Evolutionary conservation across 1,140 invertebrate species (phyloP), one percentile per base, ranked within the genome.

Genomic region (Drosophila parvula): DNA sequence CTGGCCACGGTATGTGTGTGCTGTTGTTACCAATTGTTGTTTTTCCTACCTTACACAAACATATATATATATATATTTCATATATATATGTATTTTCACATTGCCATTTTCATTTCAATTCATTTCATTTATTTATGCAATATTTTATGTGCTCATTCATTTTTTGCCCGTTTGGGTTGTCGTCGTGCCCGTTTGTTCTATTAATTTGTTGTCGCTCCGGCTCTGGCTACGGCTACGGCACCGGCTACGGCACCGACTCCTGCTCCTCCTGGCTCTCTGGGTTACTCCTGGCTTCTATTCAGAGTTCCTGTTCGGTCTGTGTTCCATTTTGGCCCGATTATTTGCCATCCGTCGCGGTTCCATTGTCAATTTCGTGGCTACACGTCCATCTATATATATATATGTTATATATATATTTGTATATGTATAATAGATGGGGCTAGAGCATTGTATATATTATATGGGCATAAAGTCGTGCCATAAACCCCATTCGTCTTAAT

Each of bases 51-150:
- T 38, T 51, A 65, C 38, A 63, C 27, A 43, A 48, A 67, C 47
- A 48, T 45, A 28, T 81, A 57, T 81, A 58, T 86, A 74, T 71
- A 55, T 69, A 78, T 84, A 16, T 16, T 16, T 51, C 18, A n/a
- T 12, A 51, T 61, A 59, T 53, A 43, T 43, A 16, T 71, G 53
- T 81, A 64, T 88, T 78, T 78, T 75, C 65, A 68, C 82, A 81
- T 85, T 82, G 79, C 83, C 84, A 89, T 88, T 88, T 88, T 83
- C 81, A 89, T 89, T 88, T 88, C 67, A 89, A 88, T 88, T 88
- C 84, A 88, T 88, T 85, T 88, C 73, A 84, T 89, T 88, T 88
- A 88, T 88, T 88, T 88, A 88, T 88, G 84, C 84, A 89, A 89
- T 88, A 80, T 88, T 88, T 88, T 89, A 89, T 89, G 83, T 88